Evolutionary conservation across 1,140 invertebrate species (phyloP).

Genomic region (silkworm (Bombyx mori)): DNA sequence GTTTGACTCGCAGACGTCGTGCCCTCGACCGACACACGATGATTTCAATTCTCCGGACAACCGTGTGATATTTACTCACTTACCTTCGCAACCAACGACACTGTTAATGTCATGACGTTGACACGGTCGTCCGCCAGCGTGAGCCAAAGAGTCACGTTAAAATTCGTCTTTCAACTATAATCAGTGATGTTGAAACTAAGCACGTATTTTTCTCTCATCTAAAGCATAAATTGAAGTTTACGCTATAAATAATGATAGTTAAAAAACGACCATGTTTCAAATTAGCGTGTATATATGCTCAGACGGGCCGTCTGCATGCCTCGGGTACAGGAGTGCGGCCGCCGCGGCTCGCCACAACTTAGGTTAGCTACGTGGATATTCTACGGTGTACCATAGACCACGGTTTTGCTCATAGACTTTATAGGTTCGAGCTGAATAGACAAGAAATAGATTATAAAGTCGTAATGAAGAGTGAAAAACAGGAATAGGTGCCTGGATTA

Average conservation of each 20-base stretch:
- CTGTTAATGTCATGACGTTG: too few species aligned
- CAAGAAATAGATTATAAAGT: too few species aligned
- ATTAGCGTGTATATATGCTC: conserved; percentile 25
- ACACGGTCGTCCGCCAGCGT: too few species aligned
- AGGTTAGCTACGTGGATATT: too few species aligned
- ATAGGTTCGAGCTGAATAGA: too few species aligned
- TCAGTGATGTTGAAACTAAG: conserved; percentile 41
- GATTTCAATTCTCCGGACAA: background rate
- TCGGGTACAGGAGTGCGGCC: too few species aligned
- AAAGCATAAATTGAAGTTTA: conserved; percentile 19
- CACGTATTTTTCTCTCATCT: conserved; percentile 27
- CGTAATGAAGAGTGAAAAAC: too few species aligned
- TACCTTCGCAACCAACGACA: background rate
- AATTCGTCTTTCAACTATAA: background rate
- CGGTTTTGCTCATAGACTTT: too few species aligned
- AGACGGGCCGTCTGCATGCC: conserved; percentile 14
- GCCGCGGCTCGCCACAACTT: too few species aligned
- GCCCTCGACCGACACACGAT: background rate
- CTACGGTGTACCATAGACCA: too few species aligned
- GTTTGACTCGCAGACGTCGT: background rate
- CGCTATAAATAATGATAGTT: background rate
- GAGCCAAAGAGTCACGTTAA: background rate
- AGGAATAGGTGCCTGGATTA: too few species aligned
- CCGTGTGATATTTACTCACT: background rate
- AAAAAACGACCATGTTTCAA: conserved; percentile 25